phyloP scores from a whole-genome alignment of 1,140 invertebrate species.

The Chironomus tepperi region DNA sequence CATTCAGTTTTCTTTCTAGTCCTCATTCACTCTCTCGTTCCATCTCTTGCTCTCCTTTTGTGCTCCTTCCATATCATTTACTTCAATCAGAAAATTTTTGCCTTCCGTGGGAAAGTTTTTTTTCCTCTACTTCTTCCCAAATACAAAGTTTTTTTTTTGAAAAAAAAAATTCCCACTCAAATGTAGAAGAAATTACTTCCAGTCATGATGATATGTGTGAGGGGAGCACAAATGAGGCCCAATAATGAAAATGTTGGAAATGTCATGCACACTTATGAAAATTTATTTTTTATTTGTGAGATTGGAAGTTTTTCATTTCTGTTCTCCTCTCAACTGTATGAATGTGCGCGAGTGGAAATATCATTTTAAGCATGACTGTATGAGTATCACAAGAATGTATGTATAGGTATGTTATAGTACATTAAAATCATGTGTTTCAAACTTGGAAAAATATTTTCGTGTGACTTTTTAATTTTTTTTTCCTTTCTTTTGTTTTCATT shows the following conservation, averaged over 20 bases:
- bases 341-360: not conserved
- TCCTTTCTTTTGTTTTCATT: not conserved
- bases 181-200: not conserved
- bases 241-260: slow-evolving; percentile 19
- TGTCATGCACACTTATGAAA: slow-evolving; percentile 19
- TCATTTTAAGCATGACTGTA: not conserved
- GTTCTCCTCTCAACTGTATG: not conserved
- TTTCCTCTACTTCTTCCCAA: not conserved
- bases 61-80: slow-evolving; percentile 21
- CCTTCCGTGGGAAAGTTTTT: slow-evolving; percentile 1
- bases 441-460: slow-evolving; percentile 18
- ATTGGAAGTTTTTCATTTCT: not conserved
- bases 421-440: slow-evolving; percentile 21
- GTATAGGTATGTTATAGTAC: slow-evolving; percentile 11
- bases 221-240: not conserved
- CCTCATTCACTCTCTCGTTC: not conserved
- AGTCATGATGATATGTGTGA: not conserved
- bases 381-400: not conserved
- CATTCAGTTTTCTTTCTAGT: not conserved
- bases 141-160: not conserved
- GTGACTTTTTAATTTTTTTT: not conserved
- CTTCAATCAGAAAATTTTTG: slow-evolving; percentile 17
- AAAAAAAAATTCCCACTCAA: slow-evolving; percentile 5
- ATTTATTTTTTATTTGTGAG: not conserved
- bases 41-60: not conserved